Conservation (phyloP, 2,113 vertebrate genomes). For the Nothocercus julius region DNA sequence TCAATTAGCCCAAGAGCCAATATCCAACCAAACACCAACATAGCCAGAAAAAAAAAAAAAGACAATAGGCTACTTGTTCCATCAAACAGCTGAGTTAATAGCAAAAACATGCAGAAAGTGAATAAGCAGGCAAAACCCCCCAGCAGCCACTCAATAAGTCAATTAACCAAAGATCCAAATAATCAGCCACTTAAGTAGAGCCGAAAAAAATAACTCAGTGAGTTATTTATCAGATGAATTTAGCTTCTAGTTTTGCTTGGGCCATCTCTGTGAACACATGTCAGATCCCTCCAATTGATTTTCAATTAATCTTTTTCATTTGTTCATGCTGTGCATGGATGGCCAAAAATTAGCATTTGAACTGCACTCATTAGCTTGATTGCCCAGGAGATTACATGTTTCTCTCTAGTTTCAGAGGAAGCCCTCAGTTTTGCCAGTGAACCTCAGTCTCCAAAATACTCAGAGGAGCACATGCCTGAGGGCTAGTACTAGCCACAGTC, state of each 20-base stretch:
- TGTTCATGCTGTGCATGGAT: not conserved
- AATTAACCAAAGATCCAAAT: slow-evolving; percentile 71
- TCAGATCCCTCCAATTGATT: slow-evolving; percentile 25
- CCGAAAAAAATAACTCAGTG: slow-evolving; percentile 48
- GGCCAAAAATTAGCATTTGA: slow-evolving; percentile 49
- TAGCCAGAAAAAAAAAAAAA: slow-evolving; percentile 63
- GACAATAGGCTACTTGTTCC: slow-evolving; percentile 73
- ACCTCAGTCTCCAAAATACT: not conserved
- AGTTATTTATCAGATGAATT: slow-evolving; percentile 60
- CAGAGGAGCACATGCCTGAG: not conserved
- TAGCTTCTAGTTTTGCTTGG: slow-evolving; percentile 37
- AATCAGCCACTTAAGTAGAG: slow-evolving; percentile 66
- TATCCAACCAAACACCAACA: slow-evolving; percentile 70
- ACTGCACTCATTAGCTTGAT: slow-evolving; percentile 17
- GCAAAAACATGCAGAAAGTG: slow-evolving; percentile 62
- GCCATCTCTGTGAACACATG: slow-evolving; percentile 34
- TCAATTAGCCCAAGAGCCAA: slow-evolving; percentile 72
- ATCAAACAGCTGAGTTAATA: slow-evolving; percentile 76
- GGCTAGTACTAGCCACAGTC: not conserved
- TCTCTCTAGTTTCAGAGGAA: slow-evolving; percentile 19
- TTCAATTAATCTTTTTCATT: slow-evolving; percentile 57
- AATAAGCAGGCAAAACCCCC: slow-evolving; percentile 62
- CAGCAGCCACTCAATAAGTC: slow-evolving; percentile 63
- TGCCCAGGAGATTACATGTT: slow-evolving; percentile 28
- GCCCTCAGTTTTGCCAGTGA: not conserved